phyloP scores from a whole-genome alignment of 2,888 invertebrate genomes.

The Hydriomena furcata region DNA sequence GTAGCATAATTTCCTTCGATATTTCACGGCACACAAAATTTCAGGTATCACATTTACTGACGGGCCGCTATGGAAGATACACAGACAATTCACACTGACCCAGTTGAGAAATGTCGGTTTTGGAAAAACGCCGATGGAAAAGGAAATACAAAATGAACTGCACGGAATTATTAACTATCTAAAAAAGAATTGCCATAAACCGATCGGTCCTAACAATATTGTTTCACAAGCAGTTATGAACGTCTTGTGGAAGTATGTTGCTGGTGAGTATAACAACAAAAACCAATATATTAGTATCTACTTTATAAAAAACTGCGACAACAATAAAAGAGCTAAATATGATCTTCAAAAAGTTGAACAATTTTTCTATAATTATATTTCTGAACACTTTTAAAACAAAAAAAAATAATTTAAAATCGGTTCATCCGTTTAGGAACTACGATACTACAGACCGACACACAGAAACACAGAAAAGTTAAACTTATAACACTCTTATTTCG shows the following conservation, averaged over 20 bases:
- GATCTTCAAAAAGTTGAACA: too few species aligned
- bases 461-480: too few species aligned
- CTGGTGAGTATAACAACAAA: conserved; percentile 65
- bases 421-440: too few species aligned
- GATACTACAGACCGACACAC: too few species aligned
- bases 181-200: conserved; percentile 47
- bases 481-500: too few species aligned
- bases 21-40: conserved; percentile 22
- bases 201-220: conserved; percentile 76
- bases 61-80: conserved; percentile 86
- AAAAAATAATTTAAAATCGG: too few species aligned
- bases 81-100: conserved; percentile 86
- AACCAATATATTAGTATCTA: too few species aligned
- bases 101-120: conserved; percentile 86
- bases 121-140: conserved; percentile 85
- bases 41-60: conserved; percentile 88
- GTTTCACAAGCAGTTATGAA: conserved; percentile 87
- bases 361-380: too few species aligned
- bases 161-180: conserved; percentile 74
- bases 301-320: too few species aligned
- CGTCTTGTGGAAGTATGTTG: conserved; percentile 87
- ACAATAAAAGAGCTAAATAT: too few species aligned
- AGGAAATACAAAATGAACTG: conserved; percentile 84
- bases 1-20: too few species aligned
- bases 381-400: too few species aligned